These are phyloP conservation scores for Euwallacea fornicatus DNA, from an alignment of 1,140 invertebrate species.

Conservation along the genomic window DNA sequence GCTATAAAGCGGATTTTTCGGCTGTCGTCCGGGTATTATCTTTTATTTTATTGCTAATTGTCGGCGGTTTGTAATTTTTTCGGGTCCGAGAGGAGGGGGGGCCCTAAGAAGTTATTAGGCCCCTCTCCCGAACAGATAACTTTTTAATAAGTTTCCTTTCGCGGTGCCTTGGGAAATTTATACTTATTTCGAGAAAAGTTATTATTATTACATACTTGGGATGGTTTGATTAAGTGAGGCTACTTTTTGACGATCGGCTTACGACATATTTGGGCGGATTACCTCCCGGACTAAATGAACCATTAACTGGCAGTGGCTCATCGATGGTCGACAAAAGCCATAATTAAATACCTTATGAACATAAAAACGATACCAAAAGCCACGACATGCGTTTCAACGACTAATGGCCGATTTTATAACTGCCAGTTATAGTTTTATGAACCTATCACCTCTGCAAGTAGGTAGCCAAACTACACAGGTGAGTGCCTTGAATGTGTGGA, in stretches of 20 bases:
- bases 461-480: too few species aligned
- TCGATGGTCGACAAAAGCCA: background rate
- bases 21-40: conserved; percentile 44
- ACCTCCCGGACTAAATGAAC: too few species aligned
- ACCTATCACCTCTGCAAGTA: too few species aligned
- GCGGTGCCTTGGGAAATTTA: background rate
- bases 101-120: conserved; percentile 27
- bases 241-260: too few species aligned
- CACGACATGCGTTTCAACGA: too few species aligned
- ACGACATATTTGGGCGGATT: too few species aligned
- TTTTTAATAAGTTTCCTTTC: conserved; percentile 13
- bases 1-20: conserved; percentile 46
- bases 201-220: too few species aligned
- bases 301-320: background rate
- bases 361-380: background rate
- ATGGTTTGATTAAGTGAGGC: too few species aligned
- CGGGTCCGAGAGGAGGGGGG: conserved; percentile 11
- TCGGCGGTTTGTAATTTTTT: conserved; percentile 42
- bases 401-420: too few species aligned
- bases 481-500: too few species aligned
- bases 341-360: background rate
- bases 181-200: background rate
- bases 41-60: conserved; percentile 54
- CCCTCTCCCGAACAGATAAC: conserved; percentile 15
- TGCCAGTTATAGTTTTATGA: too few species aligned